Evolutionary conservation across 2,888 invertebrate species (phyloP).

Genomic region (Amiota minor): DNA sequence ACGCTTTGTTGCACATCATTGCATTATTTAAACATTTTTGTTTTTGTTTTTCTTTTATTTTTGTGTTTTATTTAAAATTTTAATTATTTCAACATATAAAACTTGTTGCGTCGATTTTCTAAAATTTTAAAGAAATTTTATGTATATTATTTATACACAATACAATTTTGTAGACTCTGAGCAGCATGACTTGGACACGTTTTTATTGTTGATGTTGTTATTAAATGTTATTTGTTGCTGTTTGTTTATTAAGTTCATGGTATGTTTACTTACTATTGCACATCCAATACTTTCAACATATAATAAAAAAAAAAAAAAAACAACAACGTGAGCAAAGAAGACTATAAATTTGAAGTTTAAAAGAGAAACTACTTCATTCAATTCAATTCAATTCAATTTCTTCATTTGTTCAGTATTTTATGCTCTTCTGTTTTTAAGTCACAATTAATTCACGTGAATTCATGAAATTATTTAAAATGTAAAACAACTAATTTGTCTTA

Average conservation of each 20-base stretch:
- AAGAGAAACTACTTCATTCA: not conserved
- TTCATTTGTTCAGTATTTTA: not conserved
- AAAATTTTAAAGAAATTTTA: constrained; percentile 23
- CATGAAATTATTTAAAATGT: constrained; percentile 6
- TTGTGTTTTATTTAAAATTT: not conserved
- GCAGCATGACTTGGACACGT: constrained; percentile 6
- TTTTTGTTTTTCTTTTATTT: constrained; percentile 10
- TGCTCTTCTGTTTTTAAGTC: not conserved
- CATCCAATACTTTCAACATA: constrained; percentile 58
- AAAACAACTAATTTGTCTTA: constrained; percentile 18
- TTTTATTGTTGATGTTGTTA: constrained; percentile 20
- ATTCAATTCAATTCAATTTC: not conserved
- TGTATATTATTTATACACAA: not conserved
- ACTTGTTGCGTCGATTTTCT: constrained; percentile 45
- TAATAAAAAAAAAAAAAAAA: constrained; percentile 52
- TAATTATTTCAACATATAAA: constrained; percentile 38
- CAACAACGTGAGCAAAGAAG: not conserved
- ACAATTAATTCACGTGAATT: constrained; percentile 7
- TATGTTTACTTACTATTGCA: constrained; percentile 42
- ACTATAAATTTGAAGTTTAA: not conserved
- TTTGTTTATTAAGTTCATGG: constrained; percentile 58
- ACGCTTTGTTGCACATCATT: constrained; percentile 60
- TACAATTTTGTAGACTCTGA: not conserved
- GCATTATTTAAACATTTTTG: constrained; percentile 45
- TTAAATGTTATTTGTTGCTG: constrained; percentile 13